Evolutionary conservation across 2,888 invertebrate genomes (phyloP), one percentile per base, ranked within the genome.

Genomic region (Quadroppia sp.): DNA sequence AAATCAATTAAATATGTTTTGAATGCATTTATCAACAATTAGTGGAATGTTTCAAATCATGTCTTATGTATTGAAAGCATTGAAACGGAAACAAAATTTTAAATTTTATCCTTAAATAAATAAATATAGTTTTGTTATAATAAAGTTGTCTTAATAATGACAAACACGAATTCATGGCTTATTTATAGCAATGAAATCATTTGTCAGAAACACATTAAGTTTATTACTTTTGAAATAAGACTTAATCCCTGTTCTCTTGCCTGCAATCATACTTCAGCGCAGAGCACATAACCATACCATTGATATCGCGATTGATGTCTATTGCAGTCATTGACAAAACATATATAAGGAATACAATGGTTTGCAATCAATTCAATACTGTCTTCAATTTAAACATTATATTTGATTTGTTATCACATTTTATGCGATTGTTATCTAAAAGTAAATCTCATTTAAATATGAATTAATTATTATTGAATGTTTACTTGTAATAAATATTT

Each of bases 201-300:
- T 56, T 56, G 56, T 20, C 56, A 56, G 36, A 56, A 56, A 25
- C 23, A 56, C 25, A 56, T 56, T 23, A 56, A 56, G 23, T 56
- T 56, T 56, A 56, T 56, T 28, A 23, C 23, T 56, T 56, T 56
- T 20, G 56, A 56, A 56, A 56, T 23, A 3, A 50, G 20, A 20
- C 6, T 15, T 50, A 56, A 56, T 56, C 56, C 6, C 6, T 7
- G 56, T 56, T 48, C n/a, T 3, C n/a, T 6, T 56, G 67, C 67
- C 67, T 67, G 40, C 6, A 67, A 67, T 67, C 40, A 67, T 23
- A 67, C 67, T 67, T 67, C 20, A 67, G 13, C n/a, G 67, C 67
- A 67, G 40, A 13, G 40, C 67, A 67, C 17, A 20, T 23, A 32
- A 15, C 15, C 36, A 36, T 4, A 36, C 11, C 36, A 36, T 36